Percentiles rank a stretch among this genome's conserved stretches.
These are phyloP conservation scores for Actenoides hombroni DNA, from an alignment of 2,113 vertebrate genomes.

Conservation along the genomic window DNA sequence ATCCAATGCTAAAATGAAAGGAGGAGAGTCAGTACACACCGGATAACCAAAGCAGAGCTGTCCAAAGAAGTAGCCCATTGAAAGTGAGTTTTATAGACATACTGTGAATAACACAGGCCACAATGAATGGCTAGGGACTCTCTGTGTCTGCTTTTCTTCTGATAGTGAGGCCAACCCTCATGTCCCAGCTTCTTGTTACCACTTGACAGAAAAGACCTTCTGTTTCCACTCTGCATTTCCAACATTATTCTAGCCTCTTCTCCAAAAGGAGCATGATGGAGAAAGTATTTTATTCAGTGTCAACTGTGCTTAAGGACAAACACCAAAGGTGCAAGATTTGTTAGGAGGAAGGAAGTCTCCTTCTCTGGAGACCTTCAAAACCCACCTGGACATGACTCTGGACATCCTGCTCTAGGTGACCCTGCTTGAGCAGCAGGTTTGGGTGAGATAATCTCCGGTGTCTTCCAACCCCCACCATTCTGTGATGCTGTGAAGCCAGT, in stretches of 20 bases:
- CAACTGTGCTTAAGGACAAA: not conserved
- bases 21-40: too few relatives aligned
- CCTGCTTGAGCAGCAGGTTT: not conserved
- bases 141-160: not conserved
- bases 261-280: not conserved
- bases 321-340: not conserved
- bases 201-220: not conserved
- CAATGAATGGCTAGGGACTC: not conserved
- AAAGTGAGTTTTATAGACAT: not conserved
- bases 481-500: not conserved
- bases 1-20: rapidly evolving
- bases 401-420: too few relatives aligned
- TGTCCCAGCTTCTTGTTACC: not conserved
- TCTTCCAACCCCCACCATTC: not conserved
- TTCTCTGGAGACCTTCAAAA: not conserved
- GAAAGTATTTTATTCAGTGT: not conserved
- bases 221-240: rapidly evolving
- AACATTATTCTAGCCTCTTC: not conserved
- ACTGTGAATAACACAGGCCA: not conserved
- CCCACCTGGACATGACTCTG: not conserved
- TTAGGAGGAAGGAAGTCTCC: not conserved
- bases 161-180: not conserved
- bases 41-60: not conserved
- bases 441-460: not conserved
- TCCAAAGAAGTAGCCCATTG: not conserved